Evolutionary conservation across 2,113 vertebrate genomes (phyloP).

Genomic region (Zapornia atra): DNA sequence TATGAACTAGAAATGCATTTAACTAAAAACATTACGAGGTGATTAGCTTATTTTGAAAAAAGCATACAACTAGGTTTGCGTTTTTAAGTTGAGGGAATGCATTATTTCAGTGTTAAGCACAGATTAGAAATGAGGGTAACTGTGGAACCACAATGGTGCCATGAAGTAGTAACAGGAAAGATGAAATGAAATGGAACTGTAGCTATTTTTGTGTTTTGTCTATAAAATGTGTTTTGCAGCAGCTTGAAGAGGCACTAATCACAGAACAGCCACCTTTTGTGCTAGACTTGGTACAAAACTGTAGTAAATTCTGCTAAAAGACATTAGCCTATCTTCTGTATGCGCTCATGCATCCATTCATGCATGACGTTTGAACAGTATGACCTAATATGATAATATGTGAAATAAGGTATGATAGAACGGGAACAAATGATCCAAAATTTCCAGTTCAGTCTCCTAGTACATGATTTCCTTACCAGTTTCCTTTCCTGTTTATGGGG

Average conservation of each 20-base stretch:
- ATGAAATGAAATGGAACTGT: background rate
- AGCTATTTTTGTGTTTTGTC: background rate
- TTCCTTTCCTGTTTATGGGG: background rate
- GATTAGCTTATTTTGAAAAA: background rate
- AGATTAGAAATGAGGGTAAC: background rate
- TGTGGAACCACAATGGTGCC: background rate
- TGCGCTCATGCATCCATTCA: background rate
- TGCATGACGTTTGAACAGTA: background rate
- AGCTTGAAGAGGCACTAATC: background rate
- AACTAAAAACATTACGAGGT: background rate
- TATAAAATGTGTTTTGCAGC: background rate
- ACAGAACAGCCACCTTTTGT: background rate
- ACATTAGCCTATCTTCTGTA: background rate
- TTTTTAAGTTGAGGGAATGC: background rate
- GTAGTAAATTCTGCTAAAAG: background rate
- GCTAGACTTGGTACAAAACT: background rate
- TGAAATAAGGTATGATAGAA: background rate
- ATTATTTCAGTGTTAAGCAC: background rate
- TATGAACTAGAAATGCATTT: background rate
- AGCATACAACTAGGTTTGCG: background rate
- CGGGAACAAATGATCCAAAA: background rate
- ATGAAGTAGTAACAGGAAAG: background rate
- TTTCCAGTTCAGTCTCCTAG: background rate
- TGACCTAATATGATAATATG: background rate
- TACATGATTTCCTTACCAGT: background rate